Conservation (phyloP, 2,797 vertebrate species). For the Eidolon dupreanum region DNA sequence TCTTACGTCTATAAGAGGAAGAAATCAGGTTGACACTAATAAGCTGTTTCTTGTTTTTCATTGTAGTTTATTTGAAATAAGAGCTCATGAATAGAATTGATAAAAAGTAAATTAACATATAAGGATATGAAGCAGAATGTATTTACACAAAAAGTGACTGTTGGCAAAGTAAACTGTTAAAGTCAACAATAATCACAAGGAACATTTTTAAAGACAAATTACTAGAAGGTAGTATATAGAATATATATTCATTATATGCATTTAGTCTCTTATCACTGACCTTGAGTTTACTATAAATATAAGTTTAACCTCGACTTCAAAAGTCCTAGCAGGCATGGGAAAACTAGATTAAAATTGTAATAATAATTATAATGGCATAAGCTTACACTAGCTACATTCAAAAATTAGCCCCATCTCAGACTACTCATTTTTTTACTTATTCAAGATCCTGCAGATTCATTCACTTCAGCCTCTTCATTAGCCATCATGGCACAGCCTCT, state of each 20-base stretch:
- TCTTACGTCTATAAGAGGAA: constrained; percentile 54
- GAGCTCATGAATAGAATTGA: constrained; percentile 73
- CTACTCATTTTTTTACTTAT: not conserved
- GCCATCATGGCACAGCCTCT: not conserved
- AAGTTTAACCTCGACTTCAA: not conserved
- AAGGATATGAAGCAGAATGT: constrained; percentile 76
- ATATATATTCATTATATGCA: not conserved
- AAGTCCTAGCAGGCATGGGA: not conserved
- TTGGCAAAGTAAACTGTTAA: constrained; percentile 72
- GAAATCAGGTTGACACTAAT: constrained; percentile 76
- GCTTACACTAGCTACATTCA: not conserved
- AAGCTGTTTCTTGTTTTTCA: constrained; percentile 76
- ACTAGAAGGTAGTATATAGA: constrained; percentile 24
- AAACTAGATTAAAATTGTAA: not conserved
- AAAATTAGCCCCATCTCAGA: not conserved
- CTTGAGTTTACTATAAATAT: not conserved
- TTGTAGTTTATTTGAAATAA: constrained; percentile 72
- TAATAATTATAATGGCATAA: not conserved
- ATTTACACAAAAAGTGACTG: constrained; percentile 73
- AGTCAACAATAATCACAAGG: constrained; percentile 71
- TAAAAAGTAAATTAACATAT: constrained; percentile 77
- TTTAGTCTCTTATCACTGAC: not conserved
- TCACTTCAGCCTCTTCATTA: not conserved
- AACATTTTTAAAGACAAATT: constrained; percentile 57
- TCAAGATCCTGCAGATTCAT: not conserved